These are phyloP conservation scores for Sakesphorus luctuosus DNA, from an alignment of 2,113 vertebrate genomes.

Conservation along the genomic window DNA sequence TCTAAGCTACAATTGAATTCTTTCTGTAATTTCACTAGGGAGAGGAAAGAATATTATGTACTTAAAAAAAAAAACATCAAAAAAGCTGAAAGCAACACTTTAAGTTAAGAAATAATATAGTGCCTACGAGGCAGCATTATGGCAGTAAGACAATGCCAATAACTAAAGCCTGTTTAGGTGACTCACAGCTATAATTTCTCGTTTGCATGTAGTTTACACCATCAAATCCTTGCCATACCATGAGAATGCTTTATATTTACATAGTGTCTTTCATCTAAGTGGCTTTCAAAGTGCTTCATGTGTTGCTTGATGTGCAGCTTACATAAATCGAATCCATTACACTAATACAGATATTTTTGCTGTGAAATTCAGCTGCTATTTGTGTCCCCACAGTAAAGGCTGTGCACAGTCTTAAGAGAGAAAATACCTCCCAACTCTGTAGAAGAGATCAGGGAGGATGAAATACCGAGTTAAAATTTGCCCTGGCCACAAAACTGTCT, in stretches of 20 bases:
- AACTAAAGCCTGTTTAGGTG: background rate
- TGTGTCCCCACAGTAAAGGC: background rate
- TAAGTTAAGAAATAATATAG: background rate
- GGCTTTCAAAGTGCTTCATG: background rate
- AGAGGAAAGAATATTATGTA: background rate
- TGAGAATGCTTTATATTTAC: constrained; percentile 5
- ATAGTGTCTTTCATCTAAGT: background rate
- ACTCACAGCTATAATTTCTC: constrained; percentile 48
- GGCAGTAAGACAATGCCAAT: constrained; percentile 4
- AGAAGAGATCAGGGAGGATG: background rate
- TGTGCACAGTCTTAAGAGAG: background rate
- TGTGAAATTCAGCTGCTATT: background rate
- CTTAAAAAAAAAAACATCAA: background rate
- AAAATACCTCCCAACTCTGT: background rate
- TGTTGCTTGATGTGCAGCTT: background rate
- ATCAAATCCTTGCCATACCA: background rate
- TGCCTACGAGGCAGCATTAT: background rate
- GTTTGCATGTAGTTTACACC: constrained; percentile 10
- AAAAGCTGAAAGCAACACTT: constrained; percentile 6
- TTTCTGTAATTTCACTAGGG: constrained; percentile 17
- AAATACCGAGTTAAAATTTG: background rate
- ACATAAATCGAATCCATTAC: background rate
- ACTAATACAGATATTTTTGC: background rate
- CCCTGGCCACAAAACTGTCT: background rate
- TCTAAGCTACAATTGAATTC: constrained; percentile 11